Evolutionary conservation across 2,797 vertebrate genomes (phyloP).

Genomic region (Sparidentex hasta): DNA sequence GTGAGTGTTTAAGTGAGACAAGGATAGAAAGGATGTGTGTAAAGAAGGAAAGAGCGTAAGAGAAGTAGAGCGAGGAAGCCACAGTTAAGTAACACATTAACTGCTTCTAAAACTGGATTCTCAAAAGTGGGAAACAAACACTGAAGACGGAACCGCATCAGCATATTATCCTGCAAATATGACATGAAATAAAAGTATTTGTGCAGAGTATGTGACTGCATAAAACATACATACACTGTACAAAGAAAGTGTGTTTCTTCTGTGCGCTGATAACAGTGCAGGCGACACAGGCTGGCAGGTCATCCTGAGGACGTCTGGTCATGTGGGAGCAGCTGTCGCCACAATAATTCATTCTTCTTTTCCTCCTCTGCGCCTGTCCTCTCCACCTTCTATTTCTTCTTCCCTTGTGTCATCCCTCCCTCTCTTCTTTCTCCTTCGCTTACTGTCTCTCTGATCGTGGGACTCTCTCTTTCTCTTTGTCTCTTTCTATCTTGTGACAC

Average conservation of each 20-base stretch:
- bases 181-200: not conserved
- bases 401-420: conserved; percentile 6
- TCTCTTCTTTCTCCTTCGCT: not conserved
- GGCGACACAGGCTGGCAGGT: conserved; percentile 4
- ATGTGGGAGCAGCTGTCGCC: conserved; percentile 28
- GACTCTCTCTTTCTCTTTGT: conserved; percentile 8
- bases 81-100: not conserved
- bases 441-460: not conserved
- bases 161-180: not conserved
- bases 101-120: not conserved
- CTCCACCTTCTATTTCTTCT: conserved; percentile 13
- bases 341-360: conserved; percentile 20
- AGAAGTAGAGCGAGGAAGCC: conserved; percentile 1
- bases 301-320: conserved; percentile 3
- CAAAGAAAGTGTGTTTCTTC: not conserved
- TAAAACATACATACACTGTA: not conserved
- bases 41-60: not conserved
- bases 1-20: not conserved
- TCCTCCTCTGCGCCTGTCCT: not conserved
- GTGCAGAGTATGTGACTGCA: not conserved
- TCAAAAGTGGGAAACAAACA: not conserved
- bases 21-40: not conserved
- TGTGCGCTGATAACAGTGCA: not conserved
- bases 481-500: conserved; percentile 24
- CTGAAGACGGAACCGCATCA: not conserved